Evolutionary conservation across 1,140 invertebrate species (phyloP).

Genomic region (Limonius californicus): DNA sequence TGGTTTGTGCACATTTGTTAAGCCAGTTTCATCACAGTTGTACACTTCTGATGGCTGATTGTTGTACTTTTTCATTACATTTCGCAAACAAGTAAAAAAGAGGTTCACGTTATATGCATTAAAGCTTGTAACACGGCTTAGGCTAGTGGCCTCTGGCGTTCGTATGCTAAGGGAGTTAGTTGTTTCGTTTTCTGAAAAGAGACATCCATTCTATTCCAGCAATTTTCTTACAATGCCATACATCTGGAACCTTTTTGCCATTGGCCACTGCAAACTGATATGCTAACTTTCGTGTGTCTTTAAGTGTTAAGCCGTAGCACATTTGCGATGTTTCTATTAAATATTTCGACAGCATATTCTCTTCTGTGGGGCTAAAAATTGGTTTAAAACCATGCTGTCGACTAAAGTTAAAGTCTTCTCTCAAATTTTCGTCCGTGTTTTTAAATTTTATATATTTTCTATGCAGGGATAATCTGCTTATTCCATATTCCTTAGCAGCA

Average conservation of each 20-base stretch:
- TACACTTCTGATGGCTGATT: background rate
- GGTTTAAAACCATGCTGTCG: background rate
- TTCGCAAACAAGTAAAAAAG: background rate
- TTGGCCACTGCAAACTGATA: conserved; percentile 18
- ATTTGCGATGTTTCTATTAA: conserved; percentile 10
- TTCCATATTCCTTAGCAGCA: background rate
- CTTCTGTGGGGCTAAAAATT: conserved; percentile 7
- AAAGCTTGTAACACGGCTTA: background rate
- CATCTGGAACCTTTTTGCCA: conserved; percentile 8
- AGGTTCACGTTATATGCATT: background rate
- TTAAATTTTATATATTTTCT: background rate
- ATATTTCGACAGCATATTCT: conserved; percentile 5
- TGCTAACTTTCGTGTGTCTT: conserved; percentile 16
- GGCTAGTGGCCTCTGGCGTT: too few species aligned
- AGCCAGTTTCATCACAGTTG: conserved; percentile 45
- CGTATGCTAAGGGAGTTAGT: too few species aligned
- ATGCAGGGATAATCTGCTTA: background rate
- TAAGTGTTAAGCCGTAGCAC: conserved; percentile 13
- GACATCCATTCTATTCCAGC: background rate
- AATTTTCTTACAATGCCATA: conserved; percentile 10
- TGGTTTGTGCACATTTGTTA: conserved; percentile 45
- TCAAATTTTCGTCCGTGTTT: background rate
- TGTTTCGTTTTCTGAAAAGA: too few species aligned
- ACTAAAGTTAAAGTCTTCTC: conserved; percentile 9
- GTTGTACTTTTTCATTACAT: background rate